phyloP scores from a whole-genome alignment of 2,113 vertebrate species.

The Sorex fumeus region DNA sequence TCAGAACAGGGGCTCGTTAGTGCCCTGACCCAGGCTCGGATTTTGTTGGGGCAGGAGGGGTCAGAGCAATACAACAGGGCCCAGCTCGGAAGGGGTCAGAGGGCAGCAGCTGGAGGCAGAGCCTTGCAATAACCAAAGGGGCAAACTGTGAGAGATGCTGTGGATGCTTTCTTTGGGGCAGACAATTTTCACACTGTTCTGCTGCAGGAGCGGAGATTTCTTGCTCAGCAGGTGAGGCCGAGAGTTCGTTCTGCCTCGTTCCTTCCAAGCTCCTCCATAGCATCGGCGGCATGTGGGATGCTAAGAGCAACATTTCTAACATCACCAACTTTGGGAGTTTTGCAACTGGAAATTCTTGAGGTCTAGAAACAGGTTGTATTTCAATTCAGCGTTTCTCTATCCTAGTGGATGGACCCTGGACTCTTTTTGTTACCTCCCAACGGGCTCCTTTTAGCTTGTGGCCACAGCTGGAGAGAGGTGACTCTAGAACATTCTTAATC shows the following conservation, averaged over 20 bases:
- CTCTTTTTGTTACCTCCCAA: conserved; percentile 36
- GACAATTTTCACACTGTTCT: not conserved
- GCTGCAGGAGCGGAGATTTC: not conserved
- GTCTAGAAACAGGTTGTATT: conserved; percentile 7
- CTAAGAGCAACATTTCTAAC: conserved; percentile 54
- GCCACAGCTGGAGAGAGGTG: conserved; percentile 58
- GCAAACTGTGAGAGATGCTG: not conserved
- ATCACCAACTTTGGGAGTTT: conserved; percentile 18
- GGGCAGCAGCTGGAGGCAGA: not conserved
- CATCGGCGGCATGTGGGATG: not conserved
- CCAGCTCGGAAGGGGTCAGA: not conserved
- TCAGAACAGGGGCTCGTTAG: conserved; percentile 30
- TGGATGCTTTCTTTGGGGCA: not conserved
- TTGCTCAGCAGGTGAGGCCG: not conserved
- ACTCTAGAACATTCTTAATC: conserved; percentile 65
- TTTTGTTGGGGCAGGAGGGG: conserved; percentile 21
- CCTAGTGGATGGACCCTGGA: not conserved
- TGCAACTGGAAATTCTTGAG: not conserved
- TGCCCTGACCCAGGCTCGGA: conserved; percentile 5
- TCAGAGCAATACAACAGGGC: not conserved
- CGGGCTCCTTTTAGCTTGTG: conserved; percentile 37
- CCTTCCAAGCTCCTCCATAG: not conserved
- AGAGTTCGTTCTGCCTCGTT: not conserved
- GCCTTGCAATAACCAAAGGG: not conserved
- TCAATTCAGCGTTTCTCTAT: conserved; percentile 2